Percentiles rank a stretch among this genome's conserved stretches.
These are phyloP conservation scores for Tauraco erythrolophus DNA, from an alignment of 2,113 vertebrate genomes.

Conservation along the genomic window DNA sequence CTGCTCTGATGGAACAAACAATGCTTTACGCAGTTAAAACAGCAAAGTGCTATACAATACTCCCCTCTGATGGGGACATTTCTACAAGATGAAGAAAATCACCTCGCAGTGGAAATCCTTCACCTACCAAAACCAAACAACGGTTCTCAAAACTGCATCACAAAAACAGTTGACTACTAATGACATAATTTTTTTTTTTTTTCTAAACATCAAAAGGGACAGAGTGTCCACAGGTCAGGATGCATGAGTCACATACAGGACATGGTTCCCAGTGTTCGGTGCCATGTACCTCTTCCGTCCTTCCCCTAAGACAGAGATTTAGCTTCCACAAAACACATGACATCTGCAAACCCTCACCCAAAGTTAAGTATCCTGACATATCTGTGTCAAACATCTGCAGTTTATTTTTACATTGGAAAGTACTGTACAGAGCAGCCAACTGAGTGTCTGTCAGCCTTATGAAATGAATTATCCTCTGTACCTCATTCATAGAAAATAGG, in stretches of 20 bases:
- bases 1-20: neutral
- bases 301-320: neutral
- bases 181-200: neutral
- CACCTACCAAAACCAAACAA: neutral
- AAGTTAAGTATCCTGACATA: slow-evolving; percentile 13
- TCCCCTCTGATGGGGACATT: neutral
- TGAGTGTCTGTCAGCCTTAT: neutral
- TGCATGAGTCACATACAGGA: neutral
- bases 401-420: slow-evolving; percentile 43
- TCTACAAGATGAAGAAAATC: neutral
- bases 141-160: neutral
- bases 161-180: neutral
- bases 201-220: neutral
- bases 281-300: neutral
- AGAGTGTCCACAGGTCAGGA: neutral
- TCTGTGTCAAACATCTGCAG: slow-evolving; percentile 51
- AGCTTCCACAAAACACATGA: neutral
- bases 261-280: neutral
- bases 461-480: neutral
- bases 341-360: slow-evolving; percentile 28
- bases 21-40: neutral
- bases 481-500: neutral
- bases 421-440: neutral
- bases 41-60: neutral
- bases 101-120: neutral